Percentiles rank a stretch among this genome's conserved stretches.
These are phyloP conservation scores for Steromphala cineraria DNA, from an alignment of 2,888 invertebrate species.

Conservation along the genomic window DNA sequence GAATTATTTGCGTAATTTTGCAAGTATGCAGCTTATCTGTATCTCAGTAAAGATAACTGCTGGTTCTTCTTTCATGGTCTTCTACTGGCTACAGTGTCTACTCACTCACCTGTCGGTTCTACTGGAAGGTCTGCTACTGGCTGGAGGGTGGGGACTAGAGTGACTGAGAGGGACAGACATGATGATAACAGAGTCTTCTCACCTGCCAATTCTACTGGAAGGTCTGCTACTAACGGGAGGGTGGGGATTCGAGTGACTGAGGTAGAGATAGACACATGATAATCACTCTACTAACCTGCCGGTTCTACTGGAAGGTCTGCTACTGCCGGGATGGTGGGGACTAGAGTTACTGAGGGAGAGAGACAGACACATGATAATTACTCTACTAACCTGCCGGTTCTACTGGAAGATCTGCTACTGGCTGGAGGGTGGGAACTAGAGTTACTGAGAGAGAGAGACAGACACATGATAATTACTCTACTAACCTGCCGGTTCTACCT, in stretches of 20 bases:
- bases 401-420: not conserved
- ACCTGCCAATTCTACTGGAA: not conserved
- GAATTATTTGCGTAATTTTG: no score
- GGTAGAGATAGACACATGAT: no score
- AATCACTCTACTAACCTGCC: no score
- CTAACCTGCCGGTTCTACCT: not conserved
- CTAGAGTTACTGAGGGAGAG: not conserved
- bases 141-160: not conserved
- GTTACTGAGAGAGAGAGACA: no score
- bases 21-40: no score
- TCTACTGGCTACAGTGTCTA: no score
- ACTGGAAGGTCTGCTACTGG: not conserved
- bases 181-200: no score
- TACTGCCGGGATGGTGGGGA: not conserved
- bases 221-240: not conserved
- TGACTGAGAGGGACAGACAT: no score
- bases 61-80: no score
- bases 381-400: not conserved
- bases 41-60: no score
- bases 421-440: not conserved
- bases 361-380: no score
- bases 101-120: not conserved
- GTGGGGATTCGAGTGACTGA: not conserved
- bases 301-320: not conserved
- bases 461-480: no score